Base-by-base conservation (phyloP, 30 jellyfish, hydroid and myxozoan genomes). In the Hydractinia symbiolongicarpus region DNA sequence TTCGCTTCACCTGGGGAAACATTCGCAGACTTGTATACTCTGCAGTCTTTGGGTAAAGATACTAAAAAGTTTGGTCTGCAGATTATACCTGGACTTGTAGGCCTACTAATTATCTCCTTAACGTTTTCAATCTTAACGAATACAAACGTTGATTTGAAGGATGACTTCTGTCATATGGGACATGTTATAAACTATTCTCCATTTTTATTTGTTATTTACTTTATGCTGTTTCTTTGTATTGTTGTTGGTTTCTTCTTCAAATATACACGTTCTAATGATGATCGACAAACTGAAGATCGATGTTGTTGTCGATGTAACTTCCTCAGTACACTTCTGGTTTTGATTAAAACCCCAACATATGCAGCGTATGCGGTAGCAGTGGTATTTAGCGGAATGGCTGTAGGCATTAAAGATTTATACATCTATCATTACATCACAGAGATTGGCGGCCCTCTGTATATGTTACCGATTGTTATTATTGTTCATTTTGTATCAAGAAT, bases 1-100 rank as follows among this genome's bases (percentile, higher is more conserved):
- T 58, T 89, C 73, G 93, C 95, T 61, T 89, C 97, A 10, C 97
- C 97, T 20, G 95, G 93, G 11, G 76, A 70, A 61, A 89, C 97
- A 17, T 89, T 89, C 84, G 95, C 97, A 17, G 97, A 89, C 77
- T 88, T 89, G 52, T 89, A 89, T 83, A 81, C 94, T 3, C 54
- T 89, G 83, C 97, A 85, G 66, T 74, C 91, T 54, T 85, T 89
- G 5, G 95, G 84, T 5, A 89, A 60, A 58, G 75, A 75, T 17
- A 66, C 86, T 5, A 72, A 52, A 50, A 21, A 62, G 11, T 82
- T 77, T 55, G 97, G 97, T 40, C 77, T 68, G 11, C 97, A 89
- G 73, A 56, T 89, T 10, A 75, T 89, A 10, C 95, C 97, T 21
- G 97, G 97, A 19, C 86, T 81, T 4, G 60, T 89, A 73, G 97